Conservation (phyloP, 2,888 invertebrate species). For the Dicyrtoma fusca region DNA sequence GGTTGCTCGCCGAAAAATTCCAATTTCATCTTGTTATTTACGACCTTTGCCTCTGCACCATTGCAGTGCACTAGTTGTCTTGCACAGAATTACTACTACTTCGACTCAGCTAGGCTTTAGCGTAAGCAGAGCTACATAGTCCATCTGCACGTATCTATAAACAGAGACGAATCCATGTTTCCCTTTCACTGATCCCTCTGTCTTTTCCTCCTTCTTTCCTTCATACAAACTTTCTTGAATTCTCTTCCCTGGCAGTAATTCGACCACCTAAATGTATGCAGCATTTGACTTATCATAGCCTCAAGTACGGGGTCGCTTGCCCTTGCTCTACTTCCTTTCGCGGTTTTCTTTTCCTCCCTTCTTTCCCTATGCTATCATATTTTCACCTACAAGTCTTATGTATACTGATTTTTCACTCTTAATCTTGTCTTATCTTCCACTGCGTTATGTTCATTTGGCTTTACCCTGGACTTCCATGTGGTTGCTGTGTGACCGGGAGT, state of each 20-base stretch:
- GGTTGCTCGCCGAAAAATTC: slow-evolving; percentile 42
- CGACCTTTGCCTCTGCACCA: slow-evolving; percentile 42
- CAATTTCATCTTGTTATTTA: slow-evolving; percentile 50
- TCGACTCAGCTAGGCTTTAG: neutral
- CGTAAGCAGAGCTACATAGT: neutral
- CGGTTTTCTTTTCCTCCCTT: neutral
- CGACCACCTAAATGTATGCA: neutral
- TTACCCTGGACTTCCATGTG: too few relatives aligned
- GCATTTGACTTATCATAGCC: too few relatives aligned
- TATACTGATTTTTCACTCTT: too few relatives aligned
- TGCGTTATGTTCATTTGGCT: too few relatives aligned
- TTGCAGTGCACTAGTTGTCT: slow-evolving; percentile 37
- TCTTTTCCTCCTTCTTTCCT: neutral
- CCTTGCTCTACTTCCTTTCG: neutral
- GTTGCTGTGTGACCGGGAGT: too few relatives aligned
- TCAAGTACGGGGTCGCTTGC: neutral
- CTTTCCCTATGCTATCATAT: too few relatives aligned
- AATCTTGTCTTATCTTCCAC: too few relatives aligned
- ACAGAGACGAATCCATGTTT: neutral
- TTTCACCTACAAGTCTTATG: too few relatives aligned
- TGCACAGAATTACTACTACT: slow-evolving; percentile 22
- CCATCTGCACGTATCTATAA: neutral
- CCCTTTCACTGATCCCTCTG: neutral
- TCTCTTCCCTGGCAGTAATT: neutral
- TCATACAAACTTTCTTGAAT: neutral